Conservation (phyloP, 30 jellyfish, hydroid and myxozoan genomes). For the Sanderia malayensis region DNA sequence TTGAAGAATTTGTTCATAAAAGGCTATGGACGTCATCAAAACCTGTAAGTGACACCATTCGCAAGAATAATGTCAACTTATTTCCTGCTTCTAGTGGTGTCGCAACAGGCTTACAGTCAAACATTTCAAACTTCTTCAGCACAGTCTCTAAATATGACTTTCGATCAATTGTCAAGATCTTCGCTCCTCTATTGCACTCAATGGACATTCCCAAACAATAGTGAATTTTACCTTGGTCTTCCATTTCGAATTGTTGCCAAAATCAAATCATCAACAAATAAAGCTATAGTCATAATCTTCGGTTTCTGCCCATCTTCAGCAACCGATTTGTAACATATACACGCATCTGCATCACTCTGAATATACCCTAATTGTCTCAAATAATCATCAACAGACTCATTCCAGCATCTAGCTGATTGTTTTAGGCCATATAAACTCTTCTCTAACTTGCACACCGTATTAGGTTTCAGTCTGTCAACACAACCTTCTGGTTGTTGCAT, state of each 20-base stretch:
- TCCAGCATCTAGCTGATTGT: too few species aligned
- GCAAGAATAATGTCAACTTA: too few species aligned
- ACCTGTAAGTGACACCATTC: too few species aligned
- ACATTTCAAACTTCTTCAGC: too few species aligned
- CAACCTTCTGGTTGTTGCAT: constrained; percentile 41
- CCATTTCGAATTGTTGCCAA: constrained; percentile 14
- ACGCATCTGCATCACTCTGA: constrained; percentile 25
- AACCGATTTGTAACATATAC: constrained; percentile 20
- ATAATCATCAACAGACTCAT: constrained; percentile 1
- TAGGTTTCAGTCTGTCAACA: constrained; percentile 14
- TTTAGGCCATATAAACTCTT: constrained; percentile 31
- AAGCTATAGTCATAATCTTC: neutral
- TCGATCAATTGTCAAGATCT: neutral
- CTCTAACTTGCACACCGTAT: constrained; percentile 28
- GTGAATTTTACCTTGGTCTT: constrained; percentile 15
- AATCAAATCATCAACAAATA: constrained; percentile 10
- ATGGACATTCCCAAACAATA: constrained; percentile 10
- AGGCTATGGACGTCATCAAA: too few species aligned
- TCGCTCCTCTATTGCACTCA: neutral
- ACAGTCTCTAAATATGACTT: neutral
- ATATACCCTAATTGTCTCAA: constrained; percentile 11
- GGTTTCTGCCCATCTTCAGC: constrained; percentile 4
- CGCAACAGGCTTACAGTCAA: too few species aligned
- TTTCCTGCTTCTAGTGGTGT: too few species aligned
- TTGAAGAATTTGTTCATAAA: too few species aligned